A percentile compares a stretch with the other conserved stretches of the same genome.
Conservation (phyloP, 2,888 invertebrate genomes). For the Lasioglossum vierecki region DNA sequence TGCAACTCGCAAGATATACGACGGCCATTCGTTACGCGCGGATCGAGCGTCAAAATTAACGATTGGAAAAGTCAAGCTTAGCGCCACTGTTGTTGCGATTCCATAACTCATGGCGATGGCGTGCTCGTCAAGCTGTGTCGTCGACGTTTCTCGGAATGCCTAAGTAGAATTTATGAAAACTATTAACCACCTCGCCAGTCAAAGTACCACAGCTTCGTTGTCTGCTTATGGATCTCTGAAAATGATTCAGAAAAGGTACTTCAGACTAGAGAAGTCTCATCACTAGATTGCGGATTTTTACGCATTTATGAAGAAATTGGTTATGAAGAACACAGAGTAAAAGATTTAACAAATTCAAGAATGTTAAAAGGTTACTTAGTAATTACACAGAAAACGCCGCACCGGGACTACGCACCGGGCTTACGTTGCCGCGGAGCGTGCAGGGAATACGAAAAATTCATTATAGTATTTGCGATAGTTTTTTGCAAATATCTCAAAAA, state of each 20-base stretch:
- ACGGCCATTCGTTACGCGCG: constrained; percentile 60
- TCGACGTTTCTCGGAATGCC: constrained; percentile 6
- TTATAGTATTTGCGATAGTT: too few relatives aligned
- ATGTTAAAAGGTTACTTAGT: too few relatives aligned
- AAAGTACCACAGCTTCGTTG: not conserved
- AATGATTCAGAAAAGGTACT: not conserved
- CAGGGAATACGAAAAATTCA: too few relatives aligned
- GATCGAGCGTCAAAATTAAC: constrained; percentile 68
- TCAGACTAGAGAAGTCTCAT: too few relatives aligned
- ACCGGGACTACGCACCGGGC: too few relatives aligned
- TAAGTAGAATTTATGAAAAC: not conserved
- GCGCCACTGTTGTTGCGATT: constrained; percentile 54
- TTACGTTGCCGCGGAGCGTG: too few relatives aligned
- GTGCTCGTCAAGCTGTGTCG: constrained; percentile 30
- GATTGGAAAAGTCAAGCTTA: constrained; percentile 65
- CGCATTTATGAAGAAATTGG: too few relatives aligned
- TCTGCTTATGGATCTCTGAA: not conserved
- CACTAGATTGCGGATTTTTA: too few relatives aligned
- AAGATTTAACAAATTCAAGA: too few relatives aligned
- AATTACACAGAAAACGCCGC: too few relatives aligned
- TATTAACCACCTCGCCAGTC: not conserved
- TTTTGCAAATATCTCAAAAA: too few relatives aligned
- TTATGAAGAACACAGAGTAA: too few relatives aligned
- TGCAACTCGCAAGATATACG: constrained; percentile 63
- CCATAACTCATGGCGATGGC: constrained; percentile 58